phyloP scores from a whole-genome alignment of 2,113 vertebrate species.

The Odobenus rosmarus region DNA sequence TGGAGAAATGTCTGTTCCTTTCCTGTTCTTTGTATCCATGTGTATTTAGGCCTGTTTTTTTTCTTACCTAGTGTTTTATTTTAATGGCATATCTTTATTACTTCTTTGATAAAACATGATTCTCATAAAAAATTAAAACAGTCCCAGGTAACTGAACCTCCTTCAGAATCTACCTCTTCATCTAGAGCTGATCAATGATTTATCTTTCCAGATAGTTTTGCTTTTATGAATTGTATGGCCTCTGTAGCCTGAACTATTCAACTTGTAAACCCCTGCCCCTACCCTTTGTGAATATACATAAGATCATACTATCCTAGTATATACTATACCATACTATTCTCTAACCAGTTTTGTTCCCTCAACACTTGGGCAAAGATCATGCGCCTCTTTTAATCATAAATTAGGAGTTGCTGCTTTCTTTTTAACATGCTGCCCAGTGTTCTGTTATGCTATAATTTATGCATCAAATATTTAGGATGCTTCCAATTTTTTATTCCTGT shows the following conservation, averaged over 20 bases:
- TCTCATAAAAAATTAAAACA: slow-evolving; percentile 10
- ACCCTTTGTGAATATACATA: neutral
- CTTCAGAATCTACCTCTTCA: neutral
- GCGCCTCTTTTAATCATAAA: neutral
- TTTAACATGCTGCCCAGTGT: neutral
- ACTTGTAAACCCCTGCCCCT: neutral
- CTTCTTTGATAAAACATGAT: neutral
- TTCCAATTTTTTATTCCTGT: neutral
- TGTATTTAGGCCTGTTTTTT: neutral
- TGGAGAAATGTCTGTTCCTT: neutral
- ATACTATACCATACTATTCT: neutral
- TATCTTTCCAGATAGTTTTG: neutral
- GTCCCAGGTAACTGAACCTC: neutral
- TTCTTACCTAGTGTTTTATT: neutral
- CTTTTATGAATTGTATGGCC: neutral
- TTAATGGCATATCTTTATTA: neutral
- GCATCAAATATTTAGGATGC: neutral
- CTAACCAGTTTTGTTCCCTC: neutral
- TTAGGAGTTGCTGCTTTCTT: neutral
- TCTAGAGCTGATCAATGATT: neutral
- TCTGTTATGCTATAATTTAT: neutral
- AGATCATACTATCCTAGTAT: neutral
- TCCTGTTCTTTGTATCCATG: neutral
- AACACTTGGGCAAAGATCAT: neutral
- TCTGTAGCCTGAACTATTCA: neutral